These are phyloP conservation scores for Basileuterus tristriatus DNA, from an alignment of 2,797 vertebrate genomes.

Conservation along the genomic window DNA sequence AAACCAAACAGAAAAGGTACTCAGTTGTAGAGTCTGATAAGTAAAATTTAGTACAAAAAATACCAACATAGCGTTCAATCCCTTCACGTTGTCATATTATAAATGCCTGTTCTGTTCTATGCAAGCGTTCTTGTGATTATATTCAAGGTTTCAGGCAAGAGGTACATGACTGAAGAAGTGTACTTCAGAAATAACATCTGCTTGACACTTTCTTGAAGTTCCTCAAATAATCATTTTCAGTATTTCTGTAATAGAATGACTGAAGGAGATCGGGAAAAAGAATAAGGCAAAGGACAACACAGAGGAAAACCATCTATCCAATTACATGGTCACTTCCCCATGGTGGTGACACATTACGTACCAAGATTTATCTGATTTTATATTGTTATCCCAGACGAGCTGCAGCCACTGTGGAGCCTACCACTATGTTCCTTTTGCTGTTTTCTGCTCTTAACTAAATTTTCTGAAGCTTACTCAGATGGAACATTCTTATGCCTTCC, in stretches of 20 bases:
- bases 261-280: not conserved
- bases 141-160: not conserved
- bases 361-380: not conserved
- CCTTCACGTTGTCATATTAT: not conserved
- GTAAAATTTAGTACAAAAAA: not conserved
- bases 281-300: not conserved
- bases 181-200: not conserved
- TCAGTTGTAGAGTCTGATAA: not conserved
- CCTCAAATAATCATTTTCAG: not conserved
- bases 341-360: not conserved
- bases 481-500: not conserved
- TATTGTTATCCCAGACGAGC: not conserved
- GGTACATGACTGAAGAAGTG: not conserved
- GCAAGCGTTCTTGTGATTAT: not conserved
- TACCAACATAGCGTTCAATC: not conserved
- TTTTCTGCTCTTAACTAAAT: not conserved
- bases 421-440: not conserved
- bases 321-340: not conserved
- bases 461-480: not conserved
- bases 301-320: not conserved
- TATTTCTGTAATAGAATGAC: not conserved
- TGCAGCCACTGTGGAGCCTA: not conserved
- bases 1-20: not conserved
- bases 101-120: not conserved
- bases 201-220: not conserved